Base-by-base conservation (phyloP, 2,888 invertebrate species). In the Hirtodrosophila alboralis region DNA sequence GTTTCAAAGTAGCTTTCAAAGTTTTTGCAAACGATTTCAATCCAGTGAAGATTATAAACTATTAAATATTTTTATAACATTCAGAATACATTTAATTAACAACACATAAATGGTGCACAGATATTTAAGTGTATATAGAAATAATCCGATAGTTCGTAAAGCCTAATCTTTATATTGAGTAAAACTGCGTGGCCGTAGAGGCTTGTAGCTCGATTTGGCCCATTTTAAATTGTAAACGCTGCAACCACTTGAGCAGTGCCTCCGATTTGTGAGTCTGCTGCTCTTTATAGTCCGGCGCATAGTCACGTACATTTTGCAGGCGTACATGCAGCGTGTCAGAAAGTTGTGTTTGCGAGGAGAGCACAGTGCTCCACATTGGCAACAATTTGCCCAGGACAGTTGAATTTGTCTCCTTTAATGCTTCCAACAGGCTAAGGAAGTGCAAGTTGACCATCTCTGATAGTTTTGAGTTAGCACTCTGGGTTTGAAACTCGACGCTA, bases 401-500 rank as follows among this genome's bases (percentile, higher is more conserved):
- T 1, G 98, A 98, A 90, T 97, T 96, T 77, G 97, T 97, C 89
- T 99, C 99, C 84, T 98, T 93, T 2, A 99, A 92, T 0, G 98
- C 97, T 91, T 99, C 99, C 88, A 99, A 93, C 65, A 99, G 92
- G 88, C 96, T 97, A 63, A 99, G 91, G 90, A 99, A 98, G 89
- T 99, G 99, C 2, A 98, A 92, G 90, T 98, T 99, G 7, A 99
- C 98, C 92, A 98, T 98, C 92, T 99, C 99, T 1, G 98, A 97
- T 60, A 99, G 91, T 97, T 99, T 91, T 6, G 86, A 81, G 53
- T 86, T 83, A 10, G 63, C 48, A 27, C 28, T 83, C 31, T 84
- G 81, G 3, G 72, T 28, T 49, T 84, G 85, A 13, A 78, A 86
- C 16, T 72, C 79, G 7, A 53, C 57, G 12, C 44, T 61, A 3